phyloP scores from a whole-genome alignment of 2,888 invertebrate species.

The Diarsia mendica region DNA sequence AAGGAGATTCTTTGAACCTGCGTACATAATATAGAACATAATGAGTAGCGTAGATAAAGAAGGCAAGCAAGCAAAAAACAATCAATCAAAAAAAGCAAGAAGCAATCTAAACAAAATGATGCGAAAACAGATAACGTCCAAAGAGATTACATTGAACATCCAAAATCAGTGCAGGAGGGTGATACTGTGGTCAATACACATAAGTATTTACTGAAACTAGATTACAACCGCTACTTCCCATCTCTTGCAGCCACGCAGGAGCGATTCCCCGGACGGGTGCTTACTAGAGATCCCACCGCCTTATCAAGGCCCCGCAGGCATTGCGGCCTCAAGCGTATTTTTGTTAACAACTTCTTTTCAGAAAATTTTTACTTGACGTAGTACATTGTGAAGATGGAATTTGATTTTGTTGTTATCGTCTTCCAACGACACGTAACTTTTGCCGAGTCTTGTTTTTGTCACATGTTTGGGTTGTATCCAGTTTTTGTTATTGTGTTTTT shows the following conservation, averaged over 20 bases:
- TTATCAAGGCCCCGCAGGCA: constrained; percentile 87
- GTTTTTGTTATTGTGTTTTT: constrained; percentile 41
- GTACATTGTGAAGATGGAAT: constrained; percentile 78
- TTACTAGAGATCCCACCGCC: constrained; percentile 79
- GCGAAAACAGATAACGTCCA: not conserved
- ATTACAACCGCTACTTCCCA: constrained; percentile 65
- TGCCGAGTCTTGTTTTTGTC: constrained; percentile 50
- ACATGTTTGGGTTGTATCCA: constrained; percentile 44
- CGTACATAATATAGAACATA: too few species aligned
- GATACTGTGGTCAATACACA: constrained; percentile 23
- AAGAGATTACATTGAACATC: not conserved
- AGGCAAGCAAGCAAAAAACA: too few species aligned
- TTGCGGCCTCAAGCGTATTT: constrained; percentile 81
- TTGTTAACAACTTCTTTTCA: constrained; percentile 89
- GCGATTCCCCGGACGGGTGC: constrained; percentile 77
- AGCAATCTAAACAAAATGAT: not conserved
- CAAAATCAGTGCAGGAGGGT: not conserved
- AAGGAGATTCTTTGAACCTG: not conserved
- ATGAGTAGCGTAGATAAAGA: not conserved
- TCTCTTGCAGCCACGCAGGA: constrained; percentile 60
- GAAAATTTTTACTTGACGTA: constrained; percentile 80
- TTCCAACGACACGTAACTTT: constrained; percentile 56
- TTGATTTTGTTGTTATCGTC: constrained; percentile 78
- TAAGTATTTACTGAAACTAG: constrained; percentile 33
- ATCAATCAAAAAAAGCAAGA: too few species aligned